phyloP scores from a whole-genome alignment of 2,888 invertebrate genomes.

The Antheraea assamensis region DNA sequence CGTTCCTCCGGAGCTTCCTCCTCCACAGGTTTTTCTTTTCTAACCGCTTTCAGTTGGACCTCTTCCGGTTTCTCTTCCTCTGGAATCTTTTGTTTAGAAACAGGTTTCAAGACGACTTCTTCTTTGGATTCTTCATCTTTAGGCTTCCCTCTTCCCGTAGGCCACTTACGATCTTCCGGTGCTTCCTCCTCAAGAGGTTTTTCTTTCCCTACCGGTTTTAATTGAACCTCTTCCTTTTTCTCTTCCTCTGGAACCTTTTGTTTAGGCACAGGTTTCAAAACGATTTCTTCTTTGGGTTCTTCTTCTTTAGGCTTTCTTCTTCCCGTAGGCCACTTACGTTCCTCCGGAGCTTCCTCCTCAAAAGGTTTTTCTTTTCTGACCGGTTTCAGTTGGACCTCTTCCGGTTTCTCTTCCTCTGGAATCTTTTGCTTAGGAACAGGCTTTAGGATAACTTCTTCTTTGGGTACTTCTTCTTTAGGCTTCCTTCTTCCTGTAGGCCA shows the following conservation, averaged over 20 bases:
- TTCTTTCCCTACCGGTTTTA: conserved; percentile 13
- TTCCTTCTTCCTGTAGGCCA: conserved; percentile 44
- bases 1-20: conserved; percentile 49
- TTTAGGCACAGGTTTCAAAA: conserved; percentile 46
- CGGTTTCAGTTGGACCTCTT: conserved; percentile 41
- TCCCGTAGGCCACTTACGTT: conserved; percentile 18
- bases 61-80: conserved; percentile 46
- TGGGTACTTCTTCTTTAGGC: conserved; percentile 43
- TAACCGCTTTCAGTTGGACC: conserved; percentile 31
- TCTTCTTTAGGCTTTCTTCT: conserved; percentile 25
- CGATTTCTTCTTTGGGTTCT: conserved; percentile 26
- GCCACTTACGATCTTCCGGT: conserved; percentile 52
- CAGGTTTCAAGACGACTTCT: conserved; percentile 52
- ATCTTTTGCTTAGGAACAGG: conserved; percentile 39
- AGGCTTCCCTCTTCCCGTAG: conserved; percentile 36
- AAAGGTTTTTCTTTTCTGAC: conserved; percentile 34
- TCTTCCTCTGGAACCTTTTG: conserved; percentile 29
- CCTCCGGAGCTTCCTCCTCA: conserved; percentile 38
- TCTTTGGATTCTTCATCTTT: conserved; percentile 39
- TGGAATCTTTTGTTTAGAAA: conserved; percentile 20
- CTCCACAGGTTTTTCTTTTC: conserved; percentile 33
- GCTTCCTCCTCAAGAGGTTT: conserved; percentile 25
- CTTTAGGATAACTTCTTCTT: conserved; percentile 51
- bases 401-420: conserved; percentile 37
- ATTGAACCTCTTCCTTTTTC: conserved; percentile 7